Percentiles rank a stretch among this genome's conserved stretches.
phyloP scores from a whole-genome alignment of 2,113 vertebrate genomes.

The Scatophagus argus region DNA sequence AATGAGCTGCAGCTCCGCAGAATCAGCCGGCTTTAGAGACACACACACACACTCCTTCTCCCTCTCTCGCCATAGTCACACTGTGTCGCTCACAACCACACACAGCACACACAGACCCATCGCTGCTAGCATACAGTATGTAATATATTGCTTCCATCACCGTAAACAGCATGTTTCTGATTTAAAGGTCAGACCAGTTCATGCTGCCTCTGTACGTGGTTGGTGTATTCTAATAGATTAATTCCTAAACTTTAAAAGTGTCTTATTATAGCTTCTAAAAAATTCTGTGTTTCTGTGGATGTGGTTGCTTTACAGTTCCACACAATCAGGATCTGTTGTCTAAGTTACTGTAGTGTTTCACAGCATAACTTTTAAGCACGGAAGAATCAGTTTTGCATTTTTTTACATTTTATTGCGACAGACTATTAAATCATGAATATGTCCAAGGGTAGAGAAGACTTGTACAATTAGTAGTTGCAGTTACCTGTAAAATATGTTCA shows the following conservation, averaged over 20 bases:
- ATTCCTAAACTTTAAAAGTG: background rate
- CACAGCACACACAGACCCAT: conserved; percentile 5
- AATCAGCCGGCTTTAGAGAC: conserved; percentile 45
- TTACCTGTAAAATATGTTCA: background rate
- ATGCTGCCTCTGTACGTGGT: background rate
- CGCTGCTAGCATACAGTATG: conserved; percentile 4
- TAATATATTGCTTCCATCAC: conserved; percentile 4
- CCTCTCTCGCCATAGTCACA: conserved; percentile 1
- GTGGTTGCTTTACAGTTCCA: background rate
- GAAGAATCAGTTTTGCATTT: background rate
- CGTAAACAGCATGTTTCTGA: background rate
- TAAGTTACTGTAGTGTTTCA: background rate
- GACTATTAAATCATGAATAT: background rate
- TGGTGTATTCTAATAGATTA: background rate
- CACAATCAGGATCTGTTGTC: too few relatives aligned
- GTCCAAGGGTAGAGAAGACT: background rate
- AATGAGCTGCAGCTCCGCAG: conserved; percentile 72
- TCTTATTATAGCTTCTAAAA: background rate
- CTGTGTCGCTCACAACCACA: background rate
- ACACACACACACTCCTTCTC: background rate
- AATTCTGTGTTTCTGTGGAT: background rate
- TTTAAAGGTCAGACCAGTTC: conserved; percentile 41
- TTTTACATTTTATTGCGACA: background rate
- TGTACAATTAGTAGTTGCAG: background rate
- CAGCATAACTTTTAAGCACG: background rate